Conservation (phyloP, 2,888 invertebrate species). For the Aphelenchoides bicaudatus region DNA sequence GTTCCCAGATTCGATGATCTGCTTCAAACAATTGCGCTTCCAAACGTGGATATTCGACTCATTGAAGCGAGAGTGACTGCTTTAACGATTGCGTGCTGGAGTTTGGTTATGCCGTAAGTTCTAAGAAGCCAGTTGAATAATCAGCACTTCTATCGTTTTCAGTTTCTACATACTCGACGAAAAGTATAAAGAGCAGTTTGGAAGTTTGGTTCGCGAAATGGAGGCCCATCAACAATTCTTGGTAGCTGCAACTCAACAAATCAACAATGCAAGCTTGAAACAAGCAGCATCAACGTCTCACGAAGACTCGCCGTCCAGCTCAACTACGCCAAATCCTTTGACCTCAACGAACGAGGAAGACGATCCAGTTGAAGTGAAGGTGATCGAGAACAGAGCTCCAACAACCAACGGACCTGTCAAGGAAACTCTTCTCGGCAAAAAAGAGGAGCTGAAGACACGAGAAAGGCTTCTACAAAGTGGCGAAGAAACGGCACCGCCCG, state of each 20-base stretch:
- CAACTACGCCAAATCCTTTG: neutral
- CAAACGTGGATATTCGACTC: conserved; percentile 45
- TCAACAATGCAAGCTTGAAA: neutral
- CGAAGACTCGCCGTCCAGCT: neutral
- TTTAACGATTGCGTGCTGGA: conserved; percentile 50
- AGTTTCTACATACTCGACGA: conserved; percentile 41
- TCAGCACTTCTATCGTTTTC: neutral
- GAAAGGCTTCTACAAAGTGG: neutral
- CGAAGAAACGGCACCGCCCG: conserved; percentile 18
- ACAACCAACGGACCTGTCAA: neutral
- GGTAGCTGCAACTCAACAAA: neutral
- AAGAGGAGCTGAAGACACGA: neutral
- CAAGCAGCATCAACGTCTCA: neutral
- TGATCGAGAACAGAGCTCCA: neutral
- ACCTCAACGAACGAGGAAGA: conserved; percentile 1
- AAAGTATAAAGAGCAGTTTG: conserved; percentile 33
- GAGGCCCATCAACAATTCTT: conserved; percentile 28
- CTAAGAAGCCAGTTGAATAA: no score
- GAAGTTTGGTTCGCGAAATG: conserved; percentile 32
- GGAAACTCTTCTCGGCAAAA: conserved; percentile 13
- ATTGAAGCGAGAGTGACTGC: conserved; percentile 52
- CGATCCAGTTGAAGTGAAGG: neutral
- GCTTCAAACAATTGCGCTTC: conserved; percentile 41
- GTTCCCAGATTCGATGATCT: conserved; percentile 53
- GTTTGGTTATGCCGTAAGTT: conserved; percentile 40